Base-by-base conservation (phyloP, 2,113 vertebrate species). In the human region DNA sequence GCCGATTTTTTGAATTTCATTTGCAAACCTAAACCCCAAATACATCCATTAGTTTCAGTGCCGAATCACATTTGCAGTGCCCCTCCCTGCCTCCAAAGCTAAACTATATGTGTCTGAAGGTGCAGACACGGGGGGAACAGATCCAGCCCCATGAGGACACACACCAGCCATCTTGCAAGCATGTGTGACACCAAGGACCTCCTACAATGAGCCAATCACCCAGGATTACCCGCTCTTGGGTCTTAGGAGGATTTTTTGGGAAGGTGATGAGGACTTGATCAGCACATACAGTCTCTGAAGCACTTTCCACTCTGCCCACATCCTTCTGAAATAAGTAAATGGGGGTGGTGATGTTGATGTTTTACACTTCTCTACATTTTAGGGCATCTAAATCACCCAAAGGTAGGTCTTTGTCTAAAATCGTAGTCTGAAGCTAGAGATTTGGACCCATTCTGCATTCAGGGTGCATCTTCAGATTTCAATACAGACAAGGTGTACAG, bases 11-110 rank as follows among this genome's bases (percentile, higher is more conserved):
- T 90, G 52, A 90, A 87, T 79, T 88, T 86, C 59, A 40, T 83
- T 64, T 96, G 38, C 73, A 93, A 86, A 92, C 35, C 89, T 95
- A 93, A 97, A 86, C 17, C n/a, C 84, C 76, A 93, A 75, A 75
- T 75, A 92, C 64, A 50, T 14, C 81, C 92, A 48, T 25, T 72
- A 55, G 40, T 64, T 38, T 92, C 73, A 32, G 23, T 45, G 45
- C 55, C 4, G 1, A 55, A 75, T 68, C 32, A 73, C 38, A 78
- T 73, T 88, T 61, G 38, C 38, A 30, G 14, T 70, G 93, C 20
- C 45, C 20, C 82, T 38, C 27, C 80, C 40, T 78, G 45, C 40
- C 73, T 66, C 7, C 18, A 16, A 6, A 18, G 45, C n/a, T 30
- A 40, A 25, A 25, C 16, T 82, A 27, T 70, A 12, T 22, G 59